phyloP scores from a whole-genome alignment of 2,113 vertebrate genomes.

The Benitochromis conjunctus region DNA sequence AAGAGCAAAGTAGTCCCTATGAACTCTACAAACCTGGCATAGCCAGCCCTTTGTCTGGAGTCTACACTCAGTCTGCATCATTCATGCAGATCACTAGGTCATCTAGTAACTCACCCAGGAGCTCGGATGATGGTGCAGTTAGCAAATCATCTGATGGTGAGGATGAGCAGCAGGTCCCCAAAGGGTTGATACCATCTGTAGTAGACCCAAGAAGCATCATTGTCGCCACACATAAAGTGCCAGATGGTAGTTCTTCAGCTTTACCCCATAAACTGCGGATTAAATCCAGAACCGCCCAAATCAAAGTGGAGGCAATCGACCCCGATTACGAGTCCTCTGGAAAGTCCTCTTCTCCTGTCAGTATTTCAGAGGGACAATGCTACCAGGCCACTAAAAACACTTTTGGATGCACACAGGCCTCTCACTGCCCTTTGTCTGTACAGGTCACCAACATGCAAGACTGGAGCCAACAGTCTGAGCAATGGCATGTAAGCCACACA shows the following conservation, averaged over 20 bases:
- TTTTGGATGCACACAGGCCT: constrained; percentile 69
- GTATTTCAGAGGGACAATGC: constrained; percentile 74
- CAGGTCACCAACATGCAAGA: constrained; percentile 88
- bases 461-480: constrained; percentile 84
- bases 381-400: constrained; percentile 70
- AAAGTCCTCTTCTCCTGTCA: constrained; percentile 75
- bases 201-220: constrained; percentile 80
- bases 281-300: constrained; percentile 88
- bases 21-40: constrained; percentile 81
- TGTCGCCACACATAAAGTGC: constrained; percentile 84
- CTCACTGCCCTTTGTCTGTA: constrained; percentile 82
- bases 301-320: constrained; percentile 89
- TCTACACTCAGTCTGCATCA: constrained; percentile 80
- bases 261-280: constrained; percentile 95
- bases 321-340: constrained; percentile 81
- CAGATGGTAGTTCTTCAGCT: constrained; percentile 83
- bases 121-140: constrained; percentile 83
- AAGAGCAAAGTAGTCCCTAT: constrained; percentile 77
- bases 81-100: constrained; percentile 82
- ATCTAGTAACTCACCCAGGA: constrained; percentile 88
- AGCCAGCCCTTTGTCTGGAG: constrained; percentile 69
- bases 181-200: constrained; percentile 78
- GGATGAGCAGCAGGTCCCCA: constrained; percentile 95
- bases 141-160: constrained; percentile 92
- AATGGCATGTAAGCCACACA: constrained; percentile 80